A percentile compares a stretch with the other conserved stretches of the same genome.
Evolutionary conservation across 2,888 invertebrate species (phyloP).

Genomic region (Drosophila macrospina): DNA sequence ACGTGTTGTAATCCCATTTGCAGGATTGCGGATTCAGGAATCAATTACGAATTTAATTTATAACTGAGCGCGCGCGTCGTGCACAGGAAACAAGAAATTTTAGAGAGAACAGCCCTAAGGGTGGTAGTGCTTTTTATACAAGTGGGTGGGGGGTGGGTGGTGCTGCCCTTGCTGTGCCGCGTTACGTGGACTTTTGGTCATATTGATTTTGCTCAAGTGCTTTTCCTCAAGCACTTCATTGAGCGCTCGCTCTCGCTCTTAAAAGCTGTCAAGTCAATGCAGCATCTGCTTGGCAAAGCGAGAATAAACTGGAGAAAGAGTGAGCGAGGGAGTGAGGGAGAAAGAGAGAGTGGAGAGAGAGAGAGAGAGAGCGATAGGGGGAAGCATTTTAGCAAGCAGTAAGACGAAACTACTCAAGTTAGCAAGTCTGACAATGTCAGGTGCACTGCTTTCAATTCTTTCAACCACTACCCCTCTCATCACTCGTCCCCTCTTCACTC

Average conservation of each 20-base stretch:
- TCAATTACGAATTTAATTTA: slow-evolving; percentile 82
- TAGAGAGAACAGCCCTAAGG: slow-evolving; percentile 41
- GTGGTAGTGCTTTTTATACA: not conserved
- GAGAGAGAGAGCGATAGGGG: no score
- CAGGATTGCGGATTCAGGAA: slow-evolving; percentile 83
- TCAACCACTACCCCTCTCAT: not conserved
- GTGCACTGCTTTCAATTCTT: slow-evolving; percentile 28
- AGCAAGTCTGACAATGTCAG: slow-evolving; percentile 71
- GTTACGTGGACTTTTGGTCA: slow-evolving; percentile 21
- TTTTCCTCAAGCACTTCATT: slow-evolving; percentile 60
- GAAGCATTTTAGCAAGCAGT: no score
- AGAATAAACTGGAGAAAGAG: not conserved
- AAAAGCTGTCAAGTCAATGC: slow-evolving; percentile 74
- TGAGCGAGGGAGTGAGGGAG: no score
- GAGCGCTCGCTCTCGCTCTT: slow-evolving; percentile 61
- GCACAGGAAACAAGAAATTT: slow-evolving; percentile 68
- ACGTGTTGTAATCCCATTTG: slow-evolving; percentile 83
- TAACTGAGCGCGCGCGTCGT: slow-evolving; percentile 72
- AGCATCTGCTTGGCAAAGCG: slow-evolving; percentile 27
- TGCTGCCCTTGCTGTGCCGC: not conserved
- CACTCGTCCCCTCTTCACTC: no score
- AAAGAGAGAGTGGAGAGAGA: not conserved
- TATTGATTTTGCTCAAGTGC: slow-evolving; percentile 69
- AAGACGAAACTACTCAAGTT: slow-evolving; percentile 14
- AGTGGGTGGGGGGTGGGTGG: not conserved